A percentile compares a stretch with the other conserved stretches of the same genome.
These are phyloP conservation scores for Dynastes maya DNA, from an alignment of 2,888 invertebrate genomes.

Conservation along the genomic window DNA sequence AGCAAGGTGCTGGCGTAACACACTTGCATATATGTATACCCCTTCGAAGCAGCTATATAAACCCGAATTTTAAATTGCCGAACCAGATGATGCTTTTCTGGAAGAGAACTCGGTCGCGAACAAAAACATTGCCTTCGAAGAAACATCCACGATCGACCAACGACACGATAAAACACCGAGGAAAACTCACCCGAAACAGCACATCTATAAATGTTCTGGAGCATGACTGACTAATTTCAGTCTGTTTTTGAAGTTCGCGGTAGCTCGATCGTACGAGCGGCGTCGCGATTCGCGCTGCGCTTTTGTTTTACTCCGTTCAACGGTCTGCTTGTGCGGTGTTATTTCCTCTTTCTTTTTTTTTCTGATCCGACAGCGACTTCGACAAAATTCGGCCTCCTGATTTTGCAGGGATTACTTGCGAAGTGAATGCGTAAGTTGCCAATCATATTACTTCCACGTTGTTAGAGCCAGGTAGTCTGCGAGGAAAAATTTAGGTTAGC, in stretches of 20 bases:
- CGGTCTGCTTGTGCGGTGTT: background rate
- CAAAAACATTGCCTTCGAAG: background rate
- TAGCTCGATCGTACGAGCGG: background rate
- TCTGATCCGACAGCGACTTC: background rate
- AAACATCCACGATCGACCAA: background rate
- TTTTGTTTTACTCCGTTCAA: conserved; percentile 2
- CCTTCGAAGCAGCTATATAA: background rate
- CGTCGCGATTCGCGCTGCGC: background rate
- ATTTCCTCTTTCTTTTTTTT: background rate
- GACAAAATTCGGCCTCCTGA: background rate
- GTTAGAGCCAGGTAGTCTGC: background rate
- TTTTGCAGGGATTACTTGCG: conserved; percentile 14
- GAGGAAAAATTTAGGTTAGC: conserved; percentile 17
- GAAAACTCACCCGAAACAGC: conserved; percentile 24
- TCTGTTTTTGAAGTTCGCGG: conserved; percentile 33
- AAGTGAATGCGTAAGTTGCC: conserved; percentile 10
- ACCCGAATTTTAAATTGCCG: too few species aligned
- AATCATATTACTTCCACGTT: background rate
- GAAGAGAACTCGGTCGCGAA: too few species aligned
- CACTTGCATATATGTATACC: too few species aligned
- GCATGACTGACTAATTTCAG: conserved; percentile 35
- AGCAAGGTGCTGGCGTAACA: too few species aligned
- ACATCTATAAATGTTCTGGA: conserved; percentile 44
- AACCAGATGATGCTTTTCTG: too few species aligned
- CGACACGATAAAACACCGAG: background rate